phyloP scores from a whole-genome alignment of 2,888 invertebrate genomes.

The Sabellastarte sp. region DNA sequence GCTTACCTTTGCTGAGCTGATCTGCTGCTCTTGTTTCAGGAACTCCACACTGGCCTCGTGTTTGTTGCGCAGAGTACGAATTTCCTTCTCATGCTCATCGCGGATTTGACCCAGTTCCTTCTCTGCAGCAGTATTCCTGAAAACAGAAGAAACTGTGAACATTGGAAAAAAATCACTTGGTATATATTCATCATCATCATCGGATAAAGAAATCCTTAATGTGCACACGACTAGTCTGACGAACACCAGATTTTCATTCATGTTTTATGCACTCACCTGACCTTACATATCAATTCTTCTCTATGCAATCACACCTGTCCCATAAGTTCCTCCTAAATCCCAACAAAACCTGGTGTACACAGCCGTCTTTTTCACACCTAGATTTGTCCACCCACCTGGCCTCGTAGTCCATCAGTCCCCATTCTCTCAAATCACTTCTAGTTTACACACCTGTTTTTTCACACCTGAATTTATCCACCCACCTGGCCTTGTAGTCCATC shows the following conservation, averaged over 20 bases:
- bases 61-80: constrained; percentile 44
- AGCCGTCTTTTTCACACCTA: too few species aligned
- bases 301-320: too few species aligned
- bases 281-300: too few species aligned
- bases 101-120: constrained; percentile 39
- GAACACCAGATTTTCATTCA: too few species aligned
- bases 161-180: too few species aligned
- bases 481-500: constrained; percentile 34
- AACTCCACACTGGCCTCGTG: constrained; percentile 51
- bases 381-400: background rate
- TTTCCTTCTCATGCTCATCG: constrained; percentile 45
- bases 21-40: constrained; percentile 49
- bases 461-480: constrained; percentile 5
- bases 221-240: too few species aligned
- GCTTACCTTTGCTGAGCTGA: constrained; percentile 47
- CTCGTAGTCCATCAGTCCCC: background rate
- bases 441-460: background rate
- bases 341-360: too few species aligned
- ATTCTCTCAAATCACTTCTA: background rate
- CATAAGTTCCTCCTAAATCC: too few species aligned
- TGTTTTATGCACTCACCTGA: too few species aligned
- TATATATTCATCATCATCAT: too few species aligned
- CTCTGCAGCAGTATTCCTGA: constrained; percentile 40
- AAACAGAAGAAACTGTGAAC: too few species aligned
- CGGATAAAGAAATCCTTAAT: too few species aligned